Evolutionary conservation across 2,888 invertebrate species (phyloP).

Genomic region (Endomychus coccineus): DNA sequence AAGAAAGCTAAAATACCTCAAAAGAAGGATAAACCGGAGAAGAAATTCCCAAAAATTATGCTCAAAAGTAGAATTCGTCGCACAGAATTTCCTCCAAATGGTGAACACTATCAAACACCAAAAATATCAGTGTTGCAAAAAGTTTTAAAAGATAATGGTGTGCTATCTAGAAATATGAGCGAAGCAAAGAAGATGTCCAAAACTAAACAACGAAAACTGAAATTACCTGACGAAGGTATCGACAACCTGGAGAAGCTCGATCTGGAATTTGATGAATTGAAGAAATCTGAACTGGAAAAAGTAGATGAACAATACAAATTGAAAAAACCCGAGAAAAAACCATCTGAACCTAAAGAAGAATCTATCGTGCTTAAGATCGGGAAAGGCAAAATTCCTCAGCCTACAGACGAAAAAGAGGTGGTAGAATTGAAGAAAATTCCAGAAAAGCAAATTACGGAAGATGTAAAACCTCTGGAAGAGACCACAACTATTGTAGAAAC

Average conservation of each 20-base stretch:
- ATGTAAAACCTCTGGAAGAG: conserved; percentile 38
- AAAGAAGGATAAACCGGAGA: conserved; percentile 35
- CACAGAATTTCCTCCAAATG: conserved; percentile 43
- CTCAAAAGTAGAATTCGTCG: conserved; percentile 44
- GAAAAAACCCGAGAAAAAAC: conserved; percentile 22
- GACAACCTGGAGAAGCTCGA: conserved; percentile 44
- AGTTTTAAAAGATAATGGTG: conserved; percentile 43
- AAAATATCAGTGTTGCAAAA: conserved; percentile 39
- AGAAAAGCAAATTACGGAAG: conserved; percentile 31
- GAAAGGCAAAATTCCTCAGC: conserved; percentile 46
- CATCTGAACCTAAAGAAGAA: conserved; percentile 30
- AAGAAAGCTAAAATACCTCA: conserved; percentile 39
- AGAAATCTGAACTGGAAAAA: conserved; percentile 36
- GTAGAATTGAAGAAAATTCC: conserved; percentile 38
- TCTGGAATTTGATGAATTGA: conserved; percentile 38
- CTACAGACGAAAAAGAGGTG: conserved; percentile 41
- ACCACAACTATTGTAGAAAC: conserved; percentile 26
- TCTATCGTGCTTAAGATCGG: conserved; percentile 46
- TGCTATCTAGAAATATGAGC: conserved; percentile 45
- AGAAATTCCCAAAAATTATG: conserved; percentile 43
- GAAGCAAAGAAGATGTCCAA: conserved; percentile 45
- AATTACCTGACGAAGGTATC: conserved; percentile 34
- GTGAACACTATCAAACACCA: conserved; percentile 36
- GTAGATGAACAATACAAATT: conserved; percentile 28
- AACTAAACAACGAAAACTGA: conserved; percentile 38